Evolutionary conservation across 2,888 invertebrate genomes (phyloP).

Genomic region (Ochropleura leucogaster): DNA sequence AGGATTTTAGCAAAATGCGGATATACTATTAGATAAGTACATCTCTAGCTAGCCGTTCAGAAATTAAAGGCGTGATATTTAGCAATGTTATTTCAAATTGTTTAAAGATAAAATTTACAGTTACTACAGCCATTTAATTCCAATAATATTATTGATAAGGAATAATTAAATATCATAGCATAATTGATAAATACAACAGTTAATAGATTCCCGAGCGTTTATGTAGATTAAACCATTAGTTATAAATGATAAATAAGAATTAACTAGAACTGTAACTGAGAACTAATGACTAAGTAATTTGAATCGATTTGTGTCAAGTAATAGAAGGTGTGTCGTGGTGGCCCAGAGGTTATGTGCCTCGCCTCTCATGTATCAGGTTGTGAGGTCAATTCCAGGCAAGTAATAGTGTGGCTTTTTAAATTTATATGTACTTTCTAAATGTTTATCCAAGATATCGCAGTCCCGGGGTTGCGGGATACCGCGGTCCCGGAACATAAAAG

Average conservation of each 20-base stretch:
- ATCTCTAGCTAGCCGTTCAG: too few species aligned
- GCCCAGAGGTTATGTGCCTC: too few species aligned
- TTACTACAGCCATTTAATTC: slow-evolving; percentile 14
- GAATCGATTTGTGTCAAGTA: slow-evolving; percentile 31
- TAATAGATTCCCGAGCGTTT: slow-evolving; percentile 42
- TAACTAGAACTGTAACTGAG: slow-evolving; percentile 15
- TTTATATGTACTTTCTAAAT: too few species aligned
- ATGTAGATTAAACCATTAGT: slow-evolving; percentile 45
- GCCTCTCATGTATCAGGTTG: too few species aligned
- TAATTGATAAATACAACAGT: slow-evolving; percentile 21
- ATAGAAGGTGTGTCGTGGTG: neutral
- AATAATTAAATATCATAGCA: slow-evolving; percentile 35
- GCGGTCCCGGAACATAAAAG: too few species aligned
- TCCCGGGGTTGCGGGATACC: too few species aligned
- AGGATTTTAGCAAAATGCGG: too few species aligned
- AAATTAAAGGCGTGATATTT: neutral
- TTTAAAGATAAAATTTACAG: neutral
- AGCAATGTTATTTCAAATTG: neutral
- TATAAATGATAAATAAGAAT: slow-evolving; percentile 47
- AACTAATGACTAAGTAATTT: slow-evolving; percentile 43
- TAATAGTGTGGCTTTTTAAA: too few species aligned
- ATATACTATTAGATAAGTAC: too few species aligned
- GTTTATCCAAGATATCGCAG: too few species aligned
- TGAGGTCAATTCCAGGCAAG: too few species aligned
- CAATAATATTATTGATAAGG: slow-evolving; percentile 15